These are phyloP conservation scores for Myrmecophaga tridactyla DNA, from an alignment of 2,113 vertebrate species.

Conservation along the genomic window DNA sequence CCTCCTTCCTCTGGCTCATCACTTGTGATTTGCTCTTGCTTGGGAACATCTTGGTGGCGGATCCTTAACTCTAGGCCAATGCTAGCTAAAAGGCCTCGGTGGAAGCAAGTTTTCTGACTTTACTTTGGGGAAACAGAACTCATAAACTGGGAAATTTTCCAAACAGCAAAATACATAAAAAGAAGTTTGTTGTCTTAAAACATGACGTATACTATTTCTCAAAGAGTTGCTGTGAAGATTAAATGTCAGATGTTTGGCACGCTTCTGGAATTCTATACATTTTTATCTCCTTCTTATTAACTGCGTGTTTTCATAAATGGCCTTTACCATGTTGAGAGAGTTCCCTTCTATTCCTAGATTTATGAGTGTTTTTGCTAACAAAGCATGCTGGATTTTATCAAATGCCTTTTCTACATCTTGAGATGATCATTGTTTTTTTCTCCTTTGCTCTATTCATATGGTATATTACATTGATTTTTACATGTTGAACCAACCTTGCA, in stretches of 20 bases:
- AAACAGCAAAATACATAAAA: background rate
- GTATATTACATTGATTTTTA: too few relatives aligned
- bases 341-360: too few relatives aligned
- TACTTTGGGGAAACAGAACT: background rate
- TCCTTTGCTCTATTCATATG: too few relatives aligned
- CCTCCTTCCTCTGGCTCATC: background rate
- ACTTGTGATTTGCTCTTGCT: background rate
- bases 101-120: conserved; percentile 21
- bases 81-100: background rate
- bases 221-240: background rate
- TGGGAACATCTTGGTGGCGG: background rate
- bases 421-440: too few relatives aligned
- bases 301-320: too few relatives aligned
- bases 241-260: background rate
- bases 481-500: too few relatives aligned
- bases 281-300: background rate
- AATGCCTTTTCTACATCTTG: too few relatives aligned
- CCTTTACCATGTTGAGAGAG: too few relatives aligned
- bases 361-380: too few relatives aligned
- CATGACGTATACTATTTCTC: background rate
- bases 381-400: too few relatives aligned
- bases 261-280: background rate
- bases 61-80: background rate
- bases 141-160: background rate
- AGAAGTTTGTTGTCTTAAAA: background rate